Evolutionary conservation across 2,888 invertebrate genomes (phyloP).

Genomic region (Aspidiotus rigidus): DNA sequence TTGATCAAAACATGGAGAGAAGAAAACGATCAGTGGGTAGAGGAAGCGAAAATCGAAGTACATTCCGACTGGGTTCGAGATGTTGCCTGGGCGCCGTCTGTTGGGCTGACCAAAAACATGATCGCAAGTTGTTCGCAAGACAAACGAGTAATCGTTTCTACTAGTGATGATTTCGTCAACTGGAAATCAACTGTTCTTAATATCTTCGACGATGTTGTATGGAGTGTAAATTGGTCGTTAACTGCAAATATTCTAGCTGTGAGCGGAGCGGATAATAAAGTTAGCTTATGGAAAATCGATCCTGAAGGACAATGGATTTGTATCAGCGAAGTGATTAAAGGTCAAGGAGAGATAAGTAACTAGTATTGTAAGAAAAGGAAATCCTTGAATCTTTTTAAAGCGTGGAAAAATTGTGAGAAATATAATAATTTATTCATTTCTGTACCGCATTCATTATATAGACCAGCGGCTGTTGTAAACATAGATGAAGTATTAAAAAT

Average conservation of each 20-base stretch:
- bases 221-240: constrained; percentile 98
- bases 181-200: constrained; percentile 84
- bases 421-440: not conserved
- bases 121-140: constrained; percentile 96
- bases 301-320: constrained; percentile 86
- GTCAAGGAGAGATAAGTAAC: constrained; percentile 44
- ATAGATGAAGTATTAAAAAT: no score
- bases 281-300: constrained; percentile 85
- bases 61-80: constrained; percentile 99
- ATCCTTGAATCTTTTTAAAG: not conserved
- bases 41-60: constrained; percentile 86
- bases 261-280: constrained; percentile 96
- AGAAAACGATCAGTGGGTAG: constrained; percentile 75
- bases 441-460: not conserved
- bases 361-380: not conserved
- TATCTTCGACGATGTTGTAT: constrained; percentile 94
- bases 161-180: constrained; percentile 67
- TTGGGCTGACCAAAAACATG: constrained; percentile 76
- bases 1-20: constrained; percentile 73
- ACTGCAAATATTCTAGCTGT: constrained; percentile 96
- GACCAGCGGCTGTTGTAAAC: not conserved
- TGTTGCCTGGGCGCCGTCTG: constrained; percentile 95
- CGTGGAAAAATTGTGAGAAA: not conserved
- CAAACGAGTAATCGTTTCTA: constrained; percentile 76
- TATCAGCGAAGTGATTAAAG: constrained; percentile 71